Conservation (phyloP, 2,888 invertebrate species). For the Agrilus cyanescens region DNA sequence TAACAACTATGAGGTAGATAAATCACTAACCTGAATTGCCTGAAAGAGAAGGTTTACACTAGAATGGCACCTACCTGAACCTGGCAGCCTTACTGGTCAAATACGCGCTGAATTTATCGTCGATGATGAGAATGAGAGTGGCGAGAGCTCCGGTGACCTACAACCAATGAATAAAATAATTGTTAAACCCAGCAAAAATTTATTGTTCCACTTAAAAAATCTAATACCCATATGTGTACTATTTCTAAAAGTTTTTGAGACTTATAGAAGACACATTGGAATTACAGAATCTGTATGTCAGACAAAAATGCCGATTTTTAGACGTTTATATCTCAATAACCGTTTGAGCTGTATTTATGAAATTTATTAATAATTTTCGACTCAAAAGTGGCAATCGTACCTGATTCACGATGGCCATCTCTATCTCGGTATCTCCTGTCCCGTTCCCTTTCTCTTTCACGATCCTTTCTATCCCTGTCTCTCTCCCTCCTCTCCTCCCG, state of each 20-base stretch:
- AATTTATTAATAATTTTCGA: no score
- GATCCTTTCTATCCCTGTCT: conserved; percentile 21
- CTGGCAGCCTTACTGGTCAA: conserved; percentile 33
- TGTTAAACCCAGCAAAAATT: no score
- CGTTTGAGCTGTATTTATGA: no score
- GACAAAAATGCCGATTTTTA: no score
- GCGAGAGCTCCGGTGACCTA: conserved; percentile 20
- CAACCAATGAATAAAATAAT: no score
- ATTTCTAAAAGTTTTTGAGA: no score
- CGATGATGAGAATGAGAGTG: conserved; percentile 27
- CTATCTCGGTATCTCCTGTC: conserved; percentile 23
- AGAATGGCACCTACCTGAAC: conserved; percentile 32
- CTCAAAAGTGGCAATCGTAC: conserved; percentile 13
- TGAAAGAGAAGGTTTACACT: conserved; percentile 22
- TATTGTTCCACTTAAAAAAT: no score
- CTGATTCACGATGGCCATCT: conserved; percentile 26
- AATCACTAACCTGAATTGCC: conserved; percentile 23
- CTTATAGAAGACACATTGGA: no score
- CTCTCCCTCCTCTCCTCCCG: conserved; percentile 21
- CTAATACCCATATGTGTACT: no score
- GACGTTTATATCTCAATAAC: no score
- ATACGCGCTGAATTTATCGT: conserved; percentile 20
- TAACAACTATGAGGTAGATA: conserved; percentile 8
- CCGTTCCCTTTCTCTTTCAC: conserved; percentile 17
- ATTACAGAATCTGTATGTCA: no score